Evolutionary conservation across 2,797 vertebrate species (phyloP).

Genomic region (Leptodactylus fallax): DNA sequence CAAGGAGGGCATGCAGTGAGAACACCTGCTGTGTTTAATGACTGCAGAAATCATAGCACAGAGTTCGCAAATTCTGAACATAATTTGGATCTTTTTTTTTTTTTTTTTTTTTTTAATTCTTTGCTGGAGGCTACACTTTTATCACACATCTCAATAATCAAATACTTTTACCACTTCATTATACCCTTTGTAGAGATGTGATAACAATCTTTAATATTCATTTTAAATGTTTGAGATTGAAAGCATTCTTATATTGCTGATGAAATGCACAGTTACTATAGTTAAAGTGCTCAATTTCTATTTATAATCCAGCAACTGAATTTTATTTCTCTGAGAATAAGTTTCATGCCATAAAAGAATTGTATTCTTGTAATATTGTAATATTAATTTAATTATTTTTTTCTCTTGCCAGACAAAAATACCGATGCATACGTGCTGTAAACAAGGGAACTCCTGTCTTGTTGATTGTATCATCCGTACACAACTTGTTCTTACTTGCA

Average conservation of each 20-base stretch:
- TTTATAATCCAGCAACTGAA: not conserved
- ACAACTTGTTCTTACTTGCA: no score
- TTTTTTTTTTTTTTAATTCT: not conserved
- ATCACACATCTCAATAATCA: not conserved
- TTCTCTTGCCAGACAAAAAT: no score
- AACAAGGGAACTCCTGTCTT: no score
- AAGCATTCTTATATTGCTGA: not conserved
- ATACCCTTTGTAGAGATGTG: not conserved
- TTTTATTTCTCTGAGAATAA: not conserved
- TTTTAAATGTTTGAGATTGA: not conserved
- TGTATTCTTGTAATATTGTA: no score
- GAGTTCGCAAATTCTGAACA: not conserved
- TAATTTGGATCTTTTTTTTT: not conserved
- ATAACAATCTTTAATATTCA: conserved; percentile 3
- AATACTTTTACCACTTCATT: conserved; percentile 5
- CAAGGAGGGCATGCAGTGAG: not conserved
- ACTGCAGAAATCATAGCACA: not conserved
- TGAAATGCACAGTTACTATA: not conserved
- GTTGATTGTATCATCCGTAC: no score
- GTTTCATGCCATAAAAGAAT: not conserved
- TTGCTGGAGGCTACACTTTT: conserved; percentile 1
- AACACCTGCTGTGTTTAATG: conserved; percentile 3
- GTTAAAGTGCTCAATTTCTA: not conserved
- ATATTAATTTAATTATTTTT: no score
- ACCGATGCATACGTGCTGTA: no score